Evolutionary conservation across 2,113 vertebrate genomes (phyloP).

Genomic region (Clarias batrachus): DNA sequence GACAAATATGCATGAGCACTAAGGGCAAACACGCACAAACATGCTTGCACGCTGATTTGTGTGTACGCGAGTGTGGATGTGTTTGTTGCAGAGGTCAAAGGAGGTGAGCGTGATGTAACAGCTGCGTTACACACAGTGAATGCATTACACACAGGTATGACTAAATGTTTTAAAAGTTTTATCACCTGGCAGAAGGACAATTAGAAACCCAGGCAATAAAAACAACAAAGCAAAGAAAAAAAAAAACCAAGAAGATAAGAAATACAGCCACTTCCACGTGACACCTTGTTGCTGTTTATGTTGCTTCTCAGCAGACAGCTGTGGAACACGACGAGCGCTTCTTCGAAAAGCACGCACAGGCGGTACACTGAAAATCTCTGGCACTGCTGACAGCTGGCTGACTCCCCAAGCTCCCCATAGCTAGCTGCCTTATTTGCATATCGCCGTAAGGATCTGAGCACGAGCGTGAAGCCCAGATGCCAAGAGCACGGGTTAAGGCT

Average conservation of each 20-base stretch:
- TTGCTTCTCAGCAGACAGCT: background rate
- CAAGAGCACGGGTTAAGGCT: background rate
- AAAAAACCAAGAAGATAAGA: background rate
- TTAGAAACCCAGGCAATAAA: background rate
- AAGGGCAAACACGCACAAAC: conserved; percentile 41
- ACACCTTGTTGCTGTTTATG: background rate
- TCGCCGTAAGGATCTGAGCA: background rate
- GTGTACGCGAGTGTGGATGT: background rate
- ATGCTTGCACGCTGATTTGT: background rate
- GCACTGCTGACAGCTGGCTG: background rate
- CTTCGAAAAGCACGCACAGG: background rate
- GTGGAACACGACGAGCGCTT: background rate
- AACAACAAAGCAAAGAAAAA: background rate
- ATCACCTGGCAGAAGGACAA: background rate
- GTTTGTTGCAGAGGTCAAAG: background rate
- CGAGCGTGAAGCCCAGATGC: background rate
- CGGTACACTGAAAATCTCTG: background rate
- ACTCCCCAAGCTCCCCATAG: background rate
- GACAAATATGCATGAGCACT: background rate
- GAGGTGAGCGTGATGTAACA: background rate
- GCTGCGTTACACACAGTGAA: background rate
- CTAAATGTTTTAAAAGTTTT: background rate
- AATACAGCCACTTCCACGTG: background rate
- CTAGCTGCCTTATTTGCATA: background rate
- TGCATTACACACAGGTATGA: too few species aligned